A percentile compares a stretch with the other conserved stretches of the same genome.
phyloP scores from a whole-genome alignment of 1,140 invertebrate genomes.

The Drosophila melanica region DNA sequence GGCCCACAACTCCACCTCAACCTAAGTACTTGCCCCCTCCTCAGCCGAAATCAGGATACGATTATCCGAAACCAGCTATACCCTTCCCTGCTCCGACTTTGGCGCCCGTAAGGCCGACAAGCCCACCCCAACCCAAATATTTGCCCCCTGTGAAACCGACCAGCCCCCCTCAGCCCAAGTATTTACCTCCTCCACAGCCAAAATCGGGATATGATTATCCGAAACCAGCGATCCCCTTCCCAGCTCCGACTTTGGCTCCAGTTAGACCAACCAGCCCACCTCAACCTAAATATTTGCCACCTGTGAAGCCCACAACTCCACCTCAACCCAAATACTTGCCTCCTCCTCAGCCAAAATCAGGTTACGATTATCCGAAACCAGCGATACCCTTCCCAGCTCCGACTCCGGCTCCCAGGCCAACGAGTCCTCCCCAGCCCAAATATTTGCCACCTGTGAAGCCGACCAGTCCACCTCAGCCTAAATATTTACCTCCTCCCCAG shows the following conservation, averaged over 20 bases:
- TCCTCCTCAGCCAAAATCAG: slow-evolving; percentile 44
- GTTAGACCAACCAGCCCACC: slow-evolving; percentile 36
- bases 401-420: slow-evolving; percentile 26
- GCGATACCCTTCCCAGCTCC: slow-evolving; percentile 55
- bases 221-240: slow-evolving; percentile 62
- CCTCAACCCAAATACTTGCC: slow-evolving; percentile 52
- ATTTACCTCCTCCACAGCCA: slow-evolving; percentile 39
- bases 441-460: slow-evolving; percentile 42
- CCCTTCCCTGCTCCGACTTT: slow-evolving; percentile 49
- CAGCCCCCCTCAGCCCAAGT: slow-evolving; percentile 48
- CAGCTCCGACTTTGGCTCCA: slow-evolving; percentile 34
- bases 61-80: slow-evolving; percentile 58
- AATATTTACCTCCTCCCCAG: slow-evolving; percentile 45
- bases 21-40: slow-evolving; percentile 57
- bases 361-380: slow-evolving; percentile 64
- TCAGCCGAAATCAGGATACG: slow-evolving; percentile 49
- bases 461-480: slow-evolving; percentile 42
- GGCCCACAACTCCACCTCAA: slow-evolving; percentile 38
- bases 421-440: slow-evolving; percentile 23
- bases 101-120: slow-evolving; percentile 27
- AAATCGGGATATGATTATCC: slow-evolving; percentile 62
- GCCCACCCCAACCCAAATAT: slow-evolving; percentile 37
- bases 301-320: slow-evolving; percentile 42
- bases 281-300: slow-evolving; percentile 54
- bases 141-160: slow-evolving; percentile 33